Percentiles rank a stretch among this genome's conserved stretches.
phyloP scores from a whole-genome alignment of 2,888 invertebrate species.

The Apotomis betuletana region DNA sequence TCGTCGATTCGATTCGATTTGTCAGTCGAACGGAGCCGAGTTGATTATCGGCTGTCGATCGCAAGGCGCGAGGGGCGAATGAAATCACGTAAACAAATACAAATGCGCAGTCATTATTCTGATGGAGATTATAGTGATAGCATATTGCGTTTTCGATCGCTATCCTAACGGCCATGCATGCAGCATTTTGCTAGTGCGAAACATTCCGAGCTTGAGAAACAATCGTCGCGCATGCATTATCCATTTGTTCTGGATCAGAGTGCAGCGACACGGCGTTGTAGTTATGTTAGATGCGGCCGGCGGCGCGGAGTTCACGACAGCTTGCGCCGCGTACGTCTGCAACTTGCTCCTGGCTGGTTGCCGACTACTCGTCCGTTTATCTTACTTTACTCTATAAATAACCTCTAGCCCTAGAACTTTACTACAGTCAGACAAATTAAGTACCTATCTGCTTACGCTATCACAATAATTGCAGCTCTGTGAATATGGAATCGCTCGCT shows the following conservation, averaged over 20 bases:
- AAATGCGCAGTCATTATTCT: conserved; percentile 22
- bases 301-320: not conserved
- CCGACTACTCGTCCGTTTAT: conserved; percentile 2
- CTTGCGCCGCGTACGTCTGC: not conserved
- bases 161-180: not conserved
- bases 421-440: not conserved
- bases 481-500: not conserved
- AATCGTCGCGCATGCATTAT: too few species aligned
- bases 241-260: too few species aligned
- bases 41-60: conserved; percentile 16
- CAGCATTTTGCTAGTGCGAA: not conserved
- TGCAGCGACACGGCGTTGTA: not conserved
- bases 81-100: conserved; percentile 19
- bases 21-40: conserved; percentile 21
- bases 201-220: too few species aligned
- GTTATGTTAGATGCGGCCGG: not conserved
- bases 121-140: not conserved
- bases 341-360: conserved; percentile 1
- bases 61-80: conserved; percentile 9
- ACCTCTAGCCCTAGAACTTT: not conserved
- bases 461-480: too few species aligned
- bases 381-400: conserved; percentile 9
- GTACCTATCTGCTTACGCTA: not conserved
- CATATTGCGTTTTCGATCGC: not conserved
- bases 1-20: conserved; percentile 22